Evolutionary conservation across 2,888 invertebrate genomes (phyloP).

Genomic region (Boloria euphrosyne): DNA sequence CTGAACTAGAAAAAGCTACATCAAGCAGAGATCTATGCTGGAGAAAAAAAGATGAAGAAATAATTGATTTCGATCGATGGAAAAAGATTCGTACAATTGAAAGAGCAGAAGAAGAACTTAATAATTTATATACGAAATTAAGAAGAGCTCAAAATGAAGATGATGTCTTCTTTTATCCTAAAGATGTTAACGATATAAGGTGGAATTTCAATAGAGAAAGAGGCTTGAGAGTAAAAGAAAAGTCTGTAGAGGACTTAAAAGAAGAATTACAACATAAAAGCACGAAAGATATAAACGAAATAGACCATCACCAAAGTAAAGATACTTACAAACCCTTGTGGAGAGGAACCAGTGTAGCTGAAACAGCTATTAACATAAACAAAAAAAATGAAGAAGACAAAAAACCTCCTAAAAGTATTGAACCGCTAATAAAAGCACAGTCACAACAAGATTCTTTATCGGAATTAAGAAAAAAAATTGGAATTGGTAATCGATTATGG

Average conservation of each 20-base stretch:
- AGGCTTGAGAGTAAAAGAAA: conserved; percentile 90
- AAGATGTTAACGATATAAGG: conserved; percentile 86
- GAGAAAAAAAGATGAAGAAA: conserved; percentile 88
- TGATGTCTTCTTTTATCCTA: conserved; percentile 91
- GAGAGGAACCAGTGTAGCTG: conserved; percentile 91
- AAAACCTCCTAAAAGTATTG: conserved; percentile 49
- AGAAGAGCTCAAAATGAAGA: conserved; percentile 90
- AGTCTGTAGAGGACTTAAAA: conserved; percentile 93
- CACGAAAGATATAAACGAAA: conserved; percentile 75
- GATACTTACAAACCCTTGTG: conserved; percentile 91
- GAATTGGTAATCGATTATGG: conserved; percentile 89
- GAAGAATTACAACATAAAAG: conserved; percentile 87
- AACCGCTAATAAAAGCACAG: conserved; percentile 51
- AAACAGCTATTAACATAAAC: conserved; percentile 88
- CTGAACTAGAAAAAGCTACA: conserved; percentile 89
- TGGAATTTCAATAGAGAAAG: conserved; percentile 90
- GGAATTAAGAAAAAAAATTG: conserved; percentile 74
- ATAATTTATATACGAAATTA: conserved; percentile 88
- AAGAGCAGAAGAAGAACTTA: conserved; percentile 91
- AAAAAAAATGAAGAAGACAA: conserved; percentile 75
- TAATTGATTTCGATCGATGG: conserved; percentile 94
- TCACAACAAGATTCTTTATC: conserved; percentile 69
- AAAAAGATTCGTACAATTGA: conserved; percentile 89
- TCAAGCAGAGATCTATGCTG: conserved; percentile 87
- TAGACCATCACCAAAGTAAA: conserved; percentile 73